Percentiles rank a stretch among this genome's conserved stretches.
Evolutionary conservation across 1,140 invertebrate species (phyloP).

Genomic region (Drosophila repletoides): DNA sequence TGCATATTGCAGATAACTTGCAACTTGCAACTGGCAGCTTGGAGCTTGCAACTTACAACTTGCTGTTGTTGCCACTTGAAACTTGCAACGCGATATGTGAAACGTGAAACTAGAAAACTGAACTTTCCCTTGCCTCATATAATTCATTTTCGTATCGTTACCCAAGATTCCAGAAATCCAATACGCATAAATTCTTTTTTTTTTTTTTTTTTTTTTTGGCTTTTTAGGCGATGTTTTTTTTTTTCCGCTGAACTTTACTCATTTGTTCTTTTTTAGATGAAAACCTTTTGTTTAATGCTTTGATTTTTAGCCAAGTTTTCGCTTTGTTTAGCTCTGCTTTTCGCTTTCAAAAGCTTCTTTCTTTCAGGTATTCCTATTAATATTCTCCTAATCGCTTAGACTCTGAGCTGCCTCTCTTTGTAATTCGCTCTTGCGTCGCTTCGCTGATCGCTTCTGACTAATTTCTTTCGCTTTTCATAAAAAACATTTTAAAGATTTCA

Average conservation of each 20-base stretch:
- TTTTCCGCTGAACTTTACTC: neutral
- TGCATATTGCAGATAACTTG: conserved; percentile 9
- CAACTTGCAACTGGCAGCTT: conserved; percentile 25
- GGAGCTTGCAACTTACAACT: neutral
- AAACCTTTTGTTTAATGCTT: neutral
- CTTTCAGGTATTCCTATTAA: neutral
- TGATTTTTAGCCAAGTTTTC: neutral
- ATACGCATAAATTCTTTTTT: conserved; percentile 19
- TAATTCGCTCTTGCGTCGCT: neutral
- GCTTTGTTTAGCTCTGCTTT: neutral
- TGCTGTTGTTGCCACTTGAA: conserved; percentile 30
- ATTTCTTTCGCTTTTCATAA: neutral
- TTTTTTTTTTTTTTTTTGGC: neutral
- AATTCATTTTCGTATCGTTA: conserved; percentile 3
- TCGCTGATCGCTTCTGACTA: neutral
- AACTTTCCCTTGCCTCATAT: neutral
- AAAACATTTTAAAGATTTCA: neutral
- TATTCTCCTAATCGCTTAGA: neutral
- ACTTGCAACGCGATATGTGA: conserved; percentile 6
- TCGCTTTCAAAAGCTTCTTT: too few relatives aligned
- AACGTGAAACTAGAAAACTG: neutral
- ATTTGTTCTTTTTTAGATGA: neutral
- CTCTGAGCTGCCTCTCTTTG: neutral
- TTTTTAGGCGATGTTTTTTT: neutral
- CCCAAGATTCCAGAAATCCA: conserved; percentile 19